These are phyloP conservation scores for Halcyon badia DNA, from an alignment of 2,797 vertebrate genomes.

Conservation along the genomic window DNA sequence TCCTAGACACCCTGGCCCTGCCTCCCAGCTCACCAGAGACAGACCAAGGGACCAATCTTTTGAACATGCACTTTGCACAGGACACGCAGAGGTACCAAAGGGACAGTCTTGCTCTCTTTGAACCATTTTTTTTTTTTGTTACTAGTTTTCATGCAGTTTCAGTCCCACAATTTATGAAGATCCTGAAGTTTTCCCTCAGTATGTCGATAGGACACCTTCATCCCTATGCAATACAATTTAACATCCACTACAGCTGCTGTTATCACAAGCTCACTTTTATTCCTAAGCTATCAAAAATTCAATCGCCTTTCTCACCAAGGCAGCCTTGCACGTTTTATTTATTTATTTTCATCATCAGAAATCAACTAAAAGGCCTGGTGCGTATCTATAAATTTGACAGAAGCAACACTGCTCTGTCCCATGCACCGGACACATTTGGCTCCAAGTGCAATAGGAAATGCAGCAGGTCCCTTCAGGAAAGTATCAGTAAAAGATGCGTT, in stretches of 20 bases:
- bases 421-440: not conserved
- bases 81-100: not conserved
- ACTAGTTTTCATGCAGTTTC: not conserved
- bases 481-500: not conserved
- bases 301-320: not conserved
- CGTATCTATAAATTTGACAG: not conserved
- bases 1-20: not conserved
- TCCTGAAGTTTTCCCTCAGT: not conserved
- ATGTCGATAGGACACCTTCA: not conserved
- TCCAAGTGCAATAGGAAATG: not conserved
- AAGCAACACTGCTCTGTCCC: not conserved
- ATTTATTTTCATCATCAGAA: not conserved
- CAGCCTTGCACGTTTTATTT: not conserved
- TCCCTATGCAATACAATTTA: not conserved
- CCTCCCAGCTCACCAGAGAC: not conserved
- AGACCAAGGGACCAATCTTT: not conserved
- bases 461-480: not conserved
- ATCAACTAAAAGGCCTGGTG: not conserved
- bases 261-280: not conserved
- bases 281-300: not conserved
- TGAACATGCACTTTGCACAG: not conserved
- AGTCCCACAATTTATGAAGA: not conserved
- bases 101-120: not conserved
- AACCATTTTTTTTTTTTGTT: not conserved
- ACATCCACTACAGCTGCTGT: not conserved